Evolutionary conservation across 2,888 invertebrate species (phyloP), one percentile per base, ranked within the genome.

Genomic region (Philopedon plagiatum): DNA sequence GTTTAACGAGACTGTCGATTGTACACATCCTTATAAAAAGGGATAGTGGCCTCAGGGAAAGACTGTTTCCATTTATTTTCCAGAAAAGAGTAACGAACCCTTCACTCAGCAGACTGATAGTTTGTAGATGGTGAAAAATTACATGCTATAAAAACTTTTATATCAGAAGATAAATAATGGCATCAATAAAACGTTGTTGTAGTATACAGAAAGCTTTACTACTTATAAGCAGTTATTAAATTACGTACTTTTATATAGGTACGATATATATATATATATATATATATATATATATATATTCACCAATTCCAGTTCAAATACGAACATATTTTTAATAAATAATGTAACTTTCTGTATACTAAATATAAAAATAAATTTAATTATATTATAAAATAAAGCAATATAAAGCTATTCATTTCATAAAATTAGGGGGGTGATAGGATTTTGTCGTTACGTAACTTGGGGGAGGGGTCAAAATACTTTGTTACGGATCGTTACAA

Each of bases 21-120:
- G 7, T 19, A 21, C 23, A 11, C 46, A 46, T 46, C 46, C 15
- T 29, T 26, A 44, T 8, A 37, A 39, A 26, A 26, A 41, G 39
- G 60, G 26, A 26, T 29, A 15, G 3, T 41, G 29, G 41, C 60
- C 60, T 34, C 23, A 41, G 60, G 60, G 44, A 60, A 39, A 23
- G 7, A 41, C 44, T 41, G 60, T 41, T 44, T 44, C n/a, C 23
- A 60, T 60, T 60, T 60, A 60, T 60, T 39, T 39, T 44, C 41
- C 41, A 26, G 26, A 11, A 44, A 60, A 41, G 60, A 41, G 60
- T 60, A 60, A 60, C 60, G 60, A 60, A 60, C 60, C 60, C 23
- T 60, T 44, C 39, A 44, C 41, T 60, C 60, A 41, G 19, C 60
- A 41, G 60, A 60, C 60, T 60, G 60, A 60, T 60, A 46, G 46